phyloP scores from a whole-genome alignment of 2,888 invertebrate genomes.

The Pyrgus malvae region DNA sequence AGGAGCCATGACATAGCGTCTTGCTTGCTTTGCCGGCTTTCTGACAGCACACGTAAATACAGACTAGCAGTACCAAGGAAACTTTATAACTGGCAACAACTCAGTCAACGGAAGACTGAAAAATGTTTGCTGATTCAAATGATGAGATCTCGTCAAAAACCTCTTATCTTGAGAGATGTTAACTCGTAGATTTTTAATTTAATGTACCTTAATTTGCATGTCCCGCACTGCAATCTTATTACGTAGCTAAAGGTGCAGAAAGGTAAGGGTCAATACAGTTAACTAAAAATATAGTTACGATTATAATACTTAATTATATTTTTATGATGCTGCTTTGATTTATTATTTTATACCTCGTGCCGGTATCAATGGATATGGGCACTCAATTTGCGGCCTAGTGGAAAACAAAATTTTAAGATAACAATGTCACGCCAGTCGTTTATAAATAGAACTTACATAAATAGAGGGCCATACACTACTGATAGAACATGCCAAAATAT shows the following conservation, averaged over 20 bases:
- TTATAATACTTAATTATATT: background rate
- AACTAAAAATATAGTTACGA: too few species aligned
- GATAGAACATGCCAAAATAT: slow-evolving; percentile 19
- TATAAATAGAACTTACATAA: slow-evolving; percentile 11
- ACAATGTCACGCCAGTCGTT: slow-evolving; percentile 10
- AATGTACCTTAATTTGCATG: too few species aligned
- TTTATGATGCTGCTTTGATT: background rate
- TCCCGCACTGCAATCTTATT: too few species aligned
- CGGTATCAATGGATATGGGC: background rate
- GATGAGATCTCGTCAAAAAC: too few species aligned
- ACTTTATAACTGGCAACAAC: too few species aligned
- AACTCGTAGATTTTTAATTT: too few species aligned
- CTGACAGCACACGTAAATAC: too few species aligned
- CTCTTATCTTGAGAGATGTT: too few species aligned
- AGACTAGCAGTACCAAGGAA: background rate
- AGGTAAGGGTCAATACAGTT: too few species aligned
- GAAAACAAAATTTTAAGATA: slow-evolving; percentile 8
- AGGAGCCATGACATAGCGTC: slow-evolving; percentile 7
- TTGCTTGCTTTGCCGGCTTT: background rate
- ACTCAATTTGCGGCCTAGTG: background rate
- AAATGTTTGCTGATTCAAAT: too few species aligned
- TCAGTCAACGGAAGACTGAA: too few species aligned
- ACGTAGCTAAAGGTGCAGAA: too few species aligned
- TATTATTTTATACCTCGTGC: background rate
- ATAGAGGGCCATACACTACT: background rate